These are phyloP conservation scores for Drosophila neonasuta DNA, from an alignment of 2,888 invertebrate genomes.

Conservation along the genomic window DNA sequence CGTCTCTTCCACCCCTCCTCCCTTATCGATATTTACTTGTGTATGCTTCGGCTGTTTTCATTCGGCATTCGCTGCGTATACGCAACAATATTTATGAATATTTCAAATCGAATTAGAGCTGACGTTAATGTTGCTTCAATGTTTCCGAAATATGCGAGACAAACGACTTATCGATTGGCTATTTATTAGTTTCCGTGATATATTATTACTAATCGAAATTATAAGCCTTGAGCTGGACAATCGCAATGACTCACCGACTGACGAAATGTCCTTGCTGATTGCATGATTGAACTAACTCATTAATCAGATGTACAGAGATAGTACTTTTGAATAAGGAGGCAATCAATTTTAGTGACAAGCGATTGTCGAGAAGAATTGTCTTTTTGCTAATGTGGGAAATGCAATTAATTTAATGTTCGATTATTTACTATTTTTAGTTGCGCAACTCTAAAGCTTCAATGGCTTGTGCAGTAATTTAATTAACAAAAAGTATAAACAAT, in stretches of 20 bases:
- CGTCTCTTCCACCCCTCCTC: not conserved
- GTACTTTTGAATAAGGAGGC: not conserved
- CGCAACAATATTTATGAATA: slow-evolving; percentile 44
- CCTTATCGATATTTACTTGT: slow-evolving; percentile 23
- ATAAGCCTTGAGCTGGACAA: not conserved
- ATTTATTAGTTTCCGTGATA: slow-evolving; percentile 14
- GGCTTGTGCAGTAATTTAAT: too few species aligned
- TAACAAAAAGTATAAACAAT: too few species aligned
- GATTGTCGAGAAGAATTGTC: not conserved
- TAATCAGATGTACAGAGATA: not conserved
- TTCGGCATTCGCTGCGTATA: slow-evolving; percentile 29
- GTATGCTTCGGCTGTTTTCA: not conserved
- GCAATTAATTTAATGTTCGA: too few species aligned
- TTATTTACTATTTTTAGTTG: too few species aligned
- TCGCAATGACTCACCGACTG: not conserved
- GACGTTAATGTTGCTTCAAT: slow-evolving; percentile 12
- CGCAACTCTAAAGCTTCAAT: too few species aligned
- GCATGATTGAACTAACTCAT: not conserved
- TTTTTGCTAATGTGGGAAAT: too few species aligned
- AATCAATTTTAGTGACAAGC: not conserved
- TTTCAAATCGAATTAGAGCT: slow-evolving; percentile 25
- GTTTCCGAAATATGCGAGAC: slow-evolving; percentile 8
- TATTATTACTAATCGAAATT: slow-evolving; percentile 2
- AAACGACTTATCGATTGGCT: slow-evolving; percentile 31
- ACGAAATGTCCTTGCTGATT: not conserved